These are phyloP conservation scores for Morone chrysops DNA, from an alignment of 2,113 vertebrate species.

Conservation along the genomic window DNA sequence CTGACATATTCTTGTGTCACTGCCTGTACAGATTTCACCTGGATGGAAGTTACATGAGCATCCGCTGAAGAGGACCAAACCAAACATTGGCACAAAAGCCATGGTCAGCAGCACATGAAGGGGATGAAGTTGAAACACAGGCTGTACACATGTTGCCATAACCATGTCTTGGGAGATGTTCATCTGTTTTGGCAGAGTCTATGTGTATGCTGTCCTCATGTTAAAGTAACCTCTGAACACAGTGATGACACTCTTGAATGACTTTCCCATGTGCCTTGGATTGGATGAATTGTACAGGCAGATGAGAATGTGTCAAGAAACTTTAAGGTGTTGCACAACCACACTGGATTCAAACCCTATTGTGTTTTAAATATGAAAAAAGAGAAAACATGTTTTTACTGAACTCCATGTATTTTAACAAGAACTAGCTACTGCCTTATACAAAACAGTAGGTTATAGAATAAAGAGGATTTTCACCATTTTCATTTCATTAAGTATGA, in stretches of 20 bases:
- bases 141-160: constrained; percentile 72
- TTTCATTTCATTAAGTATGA: constrained; percentile 48
- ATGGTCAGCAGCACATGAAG: constrained; percentile 86
- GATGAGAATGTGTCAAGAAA: constrained; percentile 73
- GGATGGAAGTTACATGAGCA: constrained; percentile 83
- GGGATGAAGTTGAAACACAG: constrained; percentile 47
- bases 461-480: constrained; percentile 33
- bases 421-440: constrained; percentile 70
- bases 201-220: constrained; percentile 51
- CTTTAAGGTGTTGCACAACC: constrained; percentile 69
- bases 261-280: constrained; percentile 90
- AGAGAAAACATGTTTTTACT: constrained; percentile 49
- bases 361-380: constrained; percentile 53
- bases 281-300: constrained; percentile 72
- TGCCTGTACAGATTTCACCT: constrained; percentile 80
- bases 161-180: constrained; percentile 28
- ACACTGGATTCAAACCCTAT: constrained; percentile 57
- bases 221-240: constrained; percentile 66
- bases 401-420: constrained; percentile 63
- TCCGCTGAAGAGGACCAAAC: constrained; percentile 83
- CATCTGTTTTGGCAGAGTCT: constrained; percentile 35
- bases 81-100: constrained; percentile 88
- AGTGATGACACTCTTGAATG: constrained; percentile 77
- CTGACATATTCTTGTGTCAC: constrained; percentile 28
- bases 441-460: constrained; percentile 61